Base-by-base conservation (phyloP, 30 jellyfish, hydroid and myxozoan genomes). In the Aurelia aurita complex sp. Pacific region DNA sequence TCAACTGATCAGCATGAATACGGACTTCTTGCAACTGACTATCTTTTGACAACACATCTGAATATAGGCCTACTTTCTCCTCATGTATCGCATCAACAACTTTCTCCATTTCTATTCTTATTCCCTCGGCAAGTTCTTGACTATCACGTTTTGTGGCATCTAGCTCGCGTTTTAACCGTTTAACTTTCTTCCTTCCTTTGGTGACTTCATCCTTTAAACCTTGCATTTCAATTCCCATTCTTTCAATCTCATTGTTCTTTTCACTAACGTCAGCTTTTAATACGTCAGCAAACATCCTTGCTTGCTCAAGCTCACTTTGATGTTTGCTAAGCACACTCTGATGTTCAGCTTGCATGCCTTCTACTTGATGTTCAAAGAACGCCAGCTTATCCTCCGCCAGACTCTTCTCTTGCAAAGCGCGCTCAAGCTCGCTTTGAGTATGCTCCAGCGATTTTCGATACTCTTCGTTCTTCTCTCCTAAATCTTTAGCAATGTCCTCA, bases 321-420 rank as follows among this genome's bases (percentile, higher is more conserved):
- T 69, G 76, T 82, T 40, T 51, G 69, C 38, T 38, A 5, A 82
- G 43, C 34, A 55, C 64, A 23, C 64, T 69, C 10, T 52, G 67
- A 35, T 72, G 75, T 63, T 70, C 92, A 42, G 59, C 61, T 62
- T 52, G 36, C 68, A 82, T 50, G 3, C 74, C 75, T 55, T 82
- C 92, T 38, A 82, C 82, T 63, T 82, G 92, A 51, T 82, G 92
- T 70, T 82, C 85, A 50, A 51, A 82, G 73, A 82, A 82, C 40
- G 85, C 80, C 23, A 82, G 77, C 46, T 71, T 70, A 43, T 82
- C 92, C 46, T 82, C 85, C n/a, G 64, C 67, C 29, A 82, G 53
- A 51, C 62, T 76, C 29, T 76, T 55, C 16, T 42, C 70, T 32
- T 82, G 85, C 55, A 82, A 35, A 19, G 85, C 85, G 12, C 32